These are phyloP conservation scores for Dastarcus helophoroides DNA, from an alignment of 2,888 invertebrate species.

Conservation along the genomic window DNA sequence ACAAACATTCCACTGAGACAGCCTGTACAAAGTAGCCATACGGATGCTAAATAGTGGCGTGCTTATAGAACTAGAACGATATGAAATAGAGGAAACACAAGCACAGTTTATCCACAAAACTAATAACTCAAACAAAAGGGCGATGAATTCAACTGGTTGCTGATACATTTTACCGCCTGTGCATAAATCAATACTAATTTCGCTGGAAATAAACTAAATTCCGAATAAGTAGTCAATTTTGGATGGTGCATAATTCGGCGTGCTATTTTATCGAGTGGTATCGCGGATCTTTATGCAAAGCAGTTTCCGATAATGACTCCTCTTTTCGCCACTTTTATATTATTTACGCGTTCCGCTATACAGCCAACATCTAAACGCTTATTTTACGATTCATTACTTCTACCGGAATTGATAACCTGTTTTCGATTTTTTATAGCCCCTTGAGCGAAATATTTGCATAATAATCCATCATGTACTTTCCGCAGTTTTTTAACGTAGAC, in stretches of 20 bases:
- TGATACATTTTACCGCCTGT: conserved; percentile 19
- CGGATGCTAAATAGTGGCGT: no score
- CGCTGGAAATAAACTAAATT: conserved; percentile 26
- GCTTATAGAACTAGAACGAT: not conserved
- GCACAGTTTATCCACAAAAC: conserved; percentile 9
- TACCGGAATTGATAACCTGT: conserved; percentile 34
- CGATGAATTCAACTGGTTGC: conserved; percentile 25
- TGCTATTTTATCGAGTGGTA: conserved; percentile 29
- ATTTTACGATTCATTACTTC: conserved; percentile 38
- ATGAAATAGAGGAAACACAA: conserved; percentile 1
- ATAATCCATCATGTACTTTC: no score
- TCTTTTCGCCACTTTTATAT: conserved; percentile 33
- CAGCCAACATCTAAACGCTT: conserved; percentile 30
- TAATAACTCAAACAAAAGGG: conserved; percentile 14
- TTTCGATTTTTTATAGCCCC: conserved; percentile 23
- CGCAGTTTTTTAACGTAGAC: no score
- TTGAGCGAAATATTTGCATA: no score
- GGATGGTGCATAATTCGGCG: conserved; percentile 24
- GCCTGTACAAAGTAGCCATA: no score
- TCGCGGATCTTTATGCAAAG: conserved; percentile 37
- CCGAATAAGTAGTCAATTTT: conserved; percentile 29
- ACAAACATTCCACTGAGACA: no score
- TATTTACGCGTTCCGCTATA: conserved; percentile 34
- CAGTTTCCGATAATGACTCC: conserved; percentile 37
- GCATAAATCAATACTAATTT: conserved; percentile 34